Conservation (phyloP, 2,888 invertebrate genomes). For the Apamea crenata region DNA sequence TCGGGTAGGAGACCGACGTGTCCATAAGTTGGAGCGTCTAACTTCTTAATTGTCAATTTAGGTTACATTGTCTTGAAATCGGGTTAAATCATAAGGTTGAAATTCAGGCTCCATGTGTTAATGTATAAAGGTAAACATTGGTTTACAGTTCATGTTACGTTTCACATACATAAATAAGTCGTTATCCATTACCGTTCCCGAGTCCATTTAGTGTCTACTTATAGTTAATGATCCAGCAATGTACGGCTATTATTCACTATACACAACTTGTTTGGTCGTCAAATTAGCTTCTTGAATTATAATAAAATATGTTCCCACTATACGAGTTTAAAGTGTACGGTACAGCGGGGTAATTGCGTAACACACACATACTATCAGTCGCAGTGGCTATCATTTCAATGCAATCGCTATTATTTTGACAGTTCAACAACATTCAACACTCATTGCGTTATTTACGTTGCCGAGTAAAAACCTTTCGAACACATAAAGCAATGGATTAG, state of each 20-base stretch:
- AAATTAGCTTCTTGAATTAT: constrained; percentile 52
- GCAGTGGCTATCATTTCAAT: too few relatives aligned
- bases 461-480: too few relatives aligned
- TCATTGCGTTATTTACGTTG: too few relatives aligned
- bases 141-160: too few relatives aligned
- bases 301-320: too few relatives aligned
- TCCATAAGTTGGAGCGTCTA: neutral
- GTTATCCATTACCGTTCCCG: constrained; percentile 48
- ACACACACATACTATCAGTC: too few relatives aligned
- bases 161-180: neutral
- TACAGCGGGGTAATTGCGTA: too few relatives aligned
- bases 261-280: constrained; percentile 47
- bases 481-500: too few relatives aligned
- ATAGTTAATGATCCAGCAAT: constrained; percentile 58
- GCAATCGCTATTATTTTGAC: too few relatives aligned
- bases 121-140: too few relatives aligned
- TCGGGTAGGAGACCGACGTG: neutral
- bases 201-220: constrained; percentile 53
- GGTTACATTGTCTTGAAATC: neutral
- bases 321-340: too few relatives aligned
- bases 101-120: neutral
- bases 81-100: neutral
- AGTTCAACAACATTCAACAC: too few relatives aligned
- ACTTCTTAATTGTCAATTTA: constrained; percentile 39
- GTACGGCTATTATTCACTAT: constrained; percentile 43